phyloP scores from a whole-genome alignment of 1,140 invertebrate species.

The Maniola jurtina region DNA sequence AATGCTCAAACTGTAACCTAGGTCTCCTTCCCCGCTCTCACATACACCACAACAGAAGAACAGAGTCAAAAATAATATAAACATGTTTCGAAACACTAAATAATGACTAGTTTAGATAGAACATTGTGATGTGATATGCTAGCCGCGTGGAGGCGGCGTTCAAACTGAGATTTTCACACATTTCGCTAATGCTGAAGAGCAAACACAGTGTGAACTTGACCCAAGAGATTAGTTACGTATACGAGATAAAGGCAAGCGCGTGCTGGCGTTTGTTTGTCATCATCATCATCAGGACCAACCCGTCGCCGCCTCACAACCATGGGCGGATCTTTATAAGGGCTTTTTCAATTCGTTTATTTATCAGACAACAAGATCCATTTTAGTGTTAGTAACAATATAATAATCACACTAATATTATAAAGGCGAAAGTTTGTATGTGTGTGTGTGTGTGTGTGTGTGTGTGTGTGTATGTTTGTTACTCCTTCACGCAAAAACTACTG shows the following conservation, averaged over 20 bases:
- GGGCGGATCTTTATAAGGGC: no score
- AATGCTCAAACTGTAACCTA: conserved; percentile 63
- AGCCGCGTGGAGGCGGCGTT: conserved; percentile 41
- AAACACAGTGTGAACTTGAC: conserved; percentile 70
- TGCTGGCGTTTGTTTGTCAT: neutral
- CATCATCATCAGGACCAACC: no score
- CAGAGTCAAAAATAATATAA: conserved; percentile 38
- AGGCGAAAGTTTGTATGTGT: no score
- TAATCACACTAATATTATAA: no score
- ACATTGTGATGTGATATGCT: conserved; percentile 25
- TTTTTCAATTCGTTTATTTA: no score
- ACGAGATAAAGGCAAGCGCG: neutral
- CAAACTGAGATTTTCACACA: conserved; percentile 63
- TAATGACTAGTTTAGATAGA: conserved; percentile 13
- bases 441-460: no score
- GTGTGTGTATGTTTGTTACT: no score
- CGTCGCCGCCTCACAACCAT: no score
- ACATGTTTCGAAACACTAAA: conserved; percentile 32
- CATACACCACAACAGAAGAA: conserved; percentile 49
- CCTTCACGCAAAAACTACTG: no score
- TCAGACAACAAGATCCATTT: no score
- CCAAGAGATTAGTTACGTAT: conserved; percentile 57
- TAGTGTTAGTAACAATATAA: no score
- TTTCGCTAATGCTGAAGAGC: conserved; percentile 62
- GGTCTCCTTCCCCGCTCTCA: conserved; percentile 54